Percentiles rank a stretch among this genome's conserved stretches.
phyloP scores from a whole-genome alignment of 2,113 vertebrate genomes.

The Pygoscelis adeliae region DNA sequence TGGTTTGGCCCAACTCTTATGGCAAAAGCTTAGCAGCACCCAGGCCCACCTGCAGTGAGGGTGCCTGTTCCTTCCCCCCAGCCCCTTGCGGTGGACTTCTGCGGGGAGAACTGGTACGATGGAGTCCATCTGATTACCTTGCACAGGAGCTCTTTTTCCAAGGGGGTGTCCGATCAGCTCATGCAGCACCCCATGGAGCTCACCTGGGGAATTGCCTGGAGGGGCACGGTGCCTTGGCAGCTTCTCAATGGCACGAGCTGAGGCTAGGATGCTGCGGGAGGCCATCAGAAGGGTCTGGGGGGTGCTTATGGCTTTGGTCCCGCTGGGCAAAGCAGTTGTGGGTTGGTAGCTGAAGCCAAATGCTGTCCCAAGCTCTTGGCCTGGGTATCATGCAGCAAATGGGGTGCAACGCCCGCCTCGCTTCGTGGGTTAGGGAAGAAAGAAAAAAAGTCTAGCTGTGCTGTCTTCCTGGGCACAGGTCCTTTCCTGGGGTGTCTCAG shows the following conservation, averaged over 20 bases:
- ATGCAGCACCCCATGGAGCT: not conserved
- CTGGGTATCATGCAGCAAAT: not conserved
- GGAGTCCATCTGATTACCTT: not conserved
- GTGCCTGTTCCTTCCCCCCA: not conserved
- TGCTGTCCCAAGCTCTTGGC: not conserved
- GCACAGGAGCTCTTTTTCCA: not conserved
- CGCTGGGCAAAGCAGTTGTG: not conserved
- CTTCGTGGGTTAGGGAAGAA: not conserved
- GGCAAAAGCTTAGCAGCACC: not conserved
- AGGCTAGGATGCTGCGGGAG: not conserved
- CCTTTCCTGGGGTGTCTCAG: not conserved
- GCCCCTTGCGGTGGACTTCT: fast-evolving
- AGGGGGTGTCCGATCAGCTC: not conserved
- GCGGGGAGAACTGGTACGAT: not conserved
- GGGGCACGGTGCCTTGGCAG: too few relatives aligned
- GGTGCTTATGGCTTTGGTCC: not conserved
- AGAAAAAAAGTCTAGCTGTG: not conserved
- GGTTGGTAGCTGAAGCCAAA: not conserved
- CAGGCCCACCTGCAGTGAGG: not conserved
- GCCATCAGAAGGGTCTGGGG: fast-evolving
- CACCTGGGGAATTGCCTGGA: not conserved
- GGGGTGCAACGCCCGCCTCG: not conserved
- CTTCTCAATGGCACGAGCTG: not conserved
- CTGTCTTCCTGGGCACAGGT: not conserved
- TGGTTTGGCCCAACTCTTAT: not conserved